These are phyloP conservation scores for Bembecia ichneumoniformis DNA, from an alignment of 2,888 invertebrate species.

Conservation along the genomic window DNA sequence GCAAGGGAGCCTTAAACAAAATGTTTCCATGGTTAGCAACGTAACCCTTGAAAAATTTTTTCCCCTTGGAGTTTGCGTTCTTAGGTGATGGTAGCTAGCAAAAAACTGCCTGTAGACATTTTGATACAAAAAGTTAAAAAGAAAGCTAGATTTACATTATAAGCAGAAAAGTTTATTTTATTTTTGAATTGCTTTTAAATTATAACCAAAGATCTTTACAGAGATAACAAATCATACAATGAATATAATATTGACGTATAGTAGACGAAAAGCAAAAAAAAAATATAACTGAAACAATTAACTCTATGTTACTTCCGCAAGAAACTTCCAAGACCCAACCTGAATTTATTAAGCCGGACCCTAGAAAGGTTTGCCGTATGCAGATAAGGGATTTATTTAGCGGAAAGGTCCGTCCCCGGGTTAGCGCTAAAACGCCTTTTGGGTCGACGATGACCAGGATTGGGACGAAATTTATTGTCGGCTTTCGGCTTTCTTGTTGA, in stretches of 20 bases:
- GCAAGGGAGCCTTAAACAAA: too few relatives aligned
- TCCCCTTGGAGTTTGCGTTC: too few relatives aligned
- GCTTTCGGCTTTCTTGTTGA: slow-evolving; percentile 61
- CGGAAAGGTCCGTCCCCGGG: slow-evolving; percentile 71
- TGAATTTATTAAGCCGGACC: slow-evolving; percentile 73
- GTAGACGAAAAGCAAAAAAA: too few relatives aligned
- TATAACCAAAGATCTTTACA: background rate
- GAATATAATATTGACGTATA: background rate
- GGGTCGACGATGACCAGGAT: slow-evolving; percentile 69
- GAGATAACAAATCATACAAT: too few relatives aligned
- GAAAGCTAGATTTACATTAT: too few relatives aligned
- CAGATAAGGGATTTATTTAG: slow-evolving; percentile 74
- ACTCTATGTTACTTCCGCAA: slow-evolving; percentile 33
- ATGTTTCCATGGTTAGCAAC: too few relatives aligned
- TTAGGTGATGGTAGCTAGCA: too few relatives aligned
- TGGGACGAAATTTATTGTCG: slow-evolving; percentile 65
- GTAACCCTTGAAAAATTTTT: too few relatives aligned
- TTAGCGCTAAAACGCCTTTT: slow-evolving; percentile 61
- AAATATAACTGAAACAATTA: slow-evolving; percentile 17
- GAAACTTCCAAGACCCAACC: slow-evolving; percentile 66
- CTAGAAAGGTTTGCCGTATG: slow-evolving; percentile 73
- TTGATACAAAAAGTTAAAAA: too few relatives aligned
- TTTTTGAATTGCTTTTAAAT: background rate
- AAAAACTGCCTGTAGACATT: too few relatives aligned
- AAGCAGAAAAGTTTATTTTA: too few relatives aligned